These are phyloP conservation scores for Prinia subflava DNA, from an alignment of 2,113 vertebrate species.

Conservation along the genomic window DNA sequence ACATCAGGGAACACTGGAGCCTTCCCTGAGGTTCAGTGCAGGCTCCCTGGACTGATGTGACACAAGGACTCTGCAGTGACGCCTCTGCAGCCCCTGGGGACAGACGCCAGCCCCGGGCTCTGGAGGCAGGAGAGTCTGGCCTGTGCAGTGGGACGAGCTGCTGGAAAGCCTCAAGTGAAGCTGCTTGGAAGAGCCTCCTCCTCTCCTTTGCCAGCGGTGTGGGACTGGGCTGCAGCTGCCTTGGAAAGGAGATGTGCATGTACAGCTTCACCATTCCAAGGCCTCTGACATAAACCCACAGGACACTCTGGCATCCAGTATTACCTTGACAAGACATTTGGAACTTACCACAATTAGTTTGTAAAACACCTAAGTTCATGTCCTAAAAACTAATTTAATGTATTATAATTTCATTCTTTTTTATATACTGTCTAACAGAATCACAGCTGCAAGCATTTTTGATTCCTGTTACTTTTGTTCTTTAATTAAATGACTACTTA, in stretches of 20 bases:
- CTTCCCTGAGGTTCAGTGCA: slow-evolving; percentile 68
- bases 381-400: slow-evolving; percentile 90
- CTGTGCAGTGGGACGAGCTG: slow-evolving; percentile 23
- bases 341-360: slow-evolving; percentile 87
- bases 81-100: slow-evolving; percentile 22
- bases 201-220: slow-evolving; percentile 67
- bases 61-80: slow-evolving; percentile 38
- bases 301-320: slow-evolving; percentile 66
- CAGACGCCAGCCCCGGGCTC: neutral
- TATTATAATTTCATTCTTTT: slow-evolving; percentile 77
- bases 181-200: slow-evolving; percentile 55
- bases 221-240: slow-evolving; percentile 70
- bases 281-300: slow-evolving; percentile 66
- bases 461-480: slow-evolving; percentile 80
- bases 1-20: slow-evolving; percentile 61
- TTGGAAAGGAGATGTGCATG: slow-evolving; percentile 80
- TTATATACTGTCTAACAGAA: slow-evolving; percentile 78
- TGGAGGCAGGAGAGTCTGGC: slow-evolving; percentile 30
- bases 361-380: slow-evolving; percentile 94
- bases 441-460: slow-evolving; percentile 76
- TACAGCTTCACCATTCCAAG: slow-evolving; percentile 77
- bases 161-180: slow-evolving; percentile 37
- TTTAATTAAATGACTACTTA: slow-evolving; percentile 82
- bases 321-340: slow-evolving; percentile 72
- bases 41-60: slow-evolving; percentile 48